These are phyloP conservation scores for Taphrorychus bicolor DNA, from an alignment of 2,888 invertebrate species.

Conservation along the genomic window DNA sequence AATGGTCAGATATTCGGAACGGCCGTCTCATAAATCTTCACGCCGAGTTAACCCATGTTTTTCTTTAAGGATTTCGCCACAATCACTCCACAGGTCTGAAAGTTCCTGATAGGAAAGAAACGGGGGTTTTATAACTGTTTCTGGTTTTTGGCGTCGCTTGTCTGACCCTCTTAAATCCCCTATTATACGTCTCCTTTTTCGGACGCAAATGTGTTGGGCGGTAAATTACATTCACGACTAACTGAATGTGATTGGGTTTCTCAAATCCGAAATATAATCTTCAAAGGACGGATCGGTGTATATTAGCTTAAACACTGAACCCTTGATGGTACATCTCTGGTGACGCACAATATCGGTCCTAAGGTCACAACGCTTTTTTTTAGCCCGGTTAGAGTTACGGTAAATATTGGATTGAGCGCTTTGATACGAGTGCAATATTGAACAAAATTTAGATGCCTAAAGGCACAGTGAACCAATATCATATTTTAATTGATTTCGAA, in stretches of 20 bases:
- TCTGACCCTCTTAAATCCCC: constrained; percentile 41
- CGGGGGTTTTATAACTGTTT: constrained; percentile 55
- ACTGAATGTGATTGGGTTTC: constrained; percentile 7
- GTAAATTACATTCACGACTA: constrained; percentile 13
- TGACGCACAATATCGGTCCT: background rate
- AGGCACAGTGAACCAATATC: constrained; percentile 32
- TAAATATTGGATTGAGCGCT: constrained; percentile 36
- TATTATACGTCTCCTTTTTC: constrained; percentile 34
- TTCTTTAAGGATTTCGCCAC: constrained; percentile 47
- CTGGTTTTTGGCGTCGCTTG: constrained; percentile 44
- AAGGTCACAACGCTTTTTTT: background rate
- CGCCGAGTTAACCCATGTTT: constrained; percentile 40
- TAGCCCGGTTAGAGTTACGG: background rate
- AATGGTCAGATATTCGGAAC: constrained; percentile 44
- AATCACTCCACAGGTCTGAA: constrained; percentile 56
- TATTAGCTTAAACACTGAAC: background rate
- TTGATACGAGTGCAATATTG: constrained; percentile 32
- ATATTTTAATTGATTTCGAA: constrained; percentile 28
- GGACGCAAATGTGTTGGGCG: constrained; percentile 26
- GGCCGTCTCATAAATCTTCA: constrained; percentile 40
- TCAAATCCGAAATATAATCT: constrained; percentile 5
- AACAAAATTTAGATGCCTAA: constrained; percentile 36
- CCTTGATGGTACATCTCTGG: too few species aligned
- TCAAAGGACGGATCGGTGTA: background rate
- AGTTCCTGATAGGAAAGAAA: constrained; percentile 56